Evolutionary conservation across 2,113 vertebrate species (phyloP).

Genomic region (Thoracochromis brauschi): DNA sequence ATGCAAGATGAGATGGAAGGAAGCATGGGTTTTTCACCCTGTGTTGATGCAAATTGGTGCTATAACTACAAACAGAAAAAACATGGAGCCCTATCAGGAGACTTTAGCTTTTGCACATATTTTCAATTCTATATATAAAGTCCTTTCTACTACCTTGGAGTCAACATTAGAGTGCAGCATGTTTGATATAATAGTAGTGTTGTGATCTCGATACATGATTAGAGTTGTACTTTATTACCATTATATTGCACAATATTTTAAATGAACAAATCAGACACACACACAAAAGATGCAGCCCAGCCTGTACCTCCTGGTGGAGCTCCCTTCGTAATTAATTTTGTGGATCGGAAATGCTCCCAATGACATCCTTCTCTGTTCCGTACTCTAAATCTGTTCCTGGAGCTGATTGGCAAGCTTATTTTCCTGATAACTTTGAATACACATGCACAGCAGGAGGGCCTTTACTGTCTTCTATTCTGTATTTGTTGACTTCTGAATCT

Average conservation of each 20-base stretch:
- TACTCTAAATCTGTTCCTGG: slow-evolving; percentile 46
- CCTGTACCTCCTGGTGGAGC: slow-evolving; percentile 31
- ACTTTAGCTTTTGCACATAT: slow-evolving; percentile 20
- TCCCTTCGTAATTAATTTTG: slow-evolving; percentile 59
- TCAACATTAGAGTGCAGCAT: slow-evolving; percentile 29
- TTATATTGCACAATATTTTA: slow-evolving; percentile 32
- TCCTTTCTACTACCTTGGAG: slow-evolving; percentile 25
- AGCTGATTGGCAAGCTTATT: slow-evolving; percentile 62
- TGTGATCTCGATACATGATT: neutral
- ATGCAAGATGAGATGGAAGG: slow-evolving; percentile 10
- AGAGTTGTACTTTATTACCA: neutral
- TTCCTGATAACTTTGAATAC: slow-evolving; percentile 57
- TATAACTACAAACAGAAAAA: slow-evolving; percentile 28
- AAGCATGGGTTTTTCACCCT: slow-evolving; percentile 8
- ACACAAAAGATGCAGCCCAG: neutral
- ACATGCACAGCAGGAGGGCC: slow-evolving; percentile 42
- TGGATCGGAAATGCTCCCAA: slow-evolving; percentile 54
- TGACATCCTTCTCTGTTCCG: slow-evolving; percentile 50
- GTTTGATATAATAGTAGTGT: slow-evolving; percentile 38
- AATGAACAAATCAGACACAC: slow-evolving; percentile 17
- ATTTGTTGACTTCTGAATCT: slow-evolving; percentile 49
- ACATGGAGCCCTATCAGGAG: slow-evolving; percentile 17
- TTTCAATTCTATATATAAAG: slow-evolving; percentile 13
- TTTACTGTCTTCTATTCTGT: slow-evolving; percentile 31
- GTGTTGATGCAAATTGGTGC: slow-evolving; percentile 36